Evolutionary conservation across 1,140 invertebrate genomes (phyloP).

Genomic region (Drosophila melanica): DNA sequence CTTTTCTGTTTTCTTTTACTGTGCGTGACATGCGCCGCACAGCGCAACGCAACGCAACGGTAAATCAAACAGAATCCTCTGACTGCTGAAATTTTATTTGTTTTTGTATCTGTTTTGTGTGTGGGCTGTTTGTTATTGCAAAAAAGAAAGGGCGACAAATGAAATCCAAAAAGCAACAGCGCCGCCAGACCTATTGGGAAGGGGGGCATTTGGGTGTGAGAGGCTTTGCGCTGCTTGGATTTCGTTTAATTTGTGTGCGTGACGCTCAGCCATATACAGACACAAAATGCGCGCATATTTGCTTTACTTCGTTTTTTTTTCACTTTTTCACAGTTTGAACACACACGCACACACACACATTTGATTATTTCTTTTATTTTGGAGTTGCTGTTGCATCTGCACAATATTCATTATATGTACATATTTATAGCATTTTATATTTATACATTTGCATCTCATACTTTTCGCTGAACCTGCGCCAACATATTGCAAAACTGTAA

Average conservation of each 20-base stretch:
- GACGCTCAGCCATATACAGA: slow-evolving; percentile 66
- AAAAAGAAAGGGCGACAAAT: slow-evolving; percentile 50
- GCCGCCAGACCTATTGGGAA: slow-evolving; percentile 28
- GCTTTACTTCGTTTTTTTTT: slow-evolving; percentile 63
- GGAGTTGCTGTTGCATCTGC: slow-evolving; percentile 38
- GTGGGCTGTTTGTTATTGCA: slow-evolving; percentile 58
- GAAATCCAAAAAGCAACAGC: slow-evolving; percentile 74
- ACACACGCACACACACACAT: slow-evolving; percentile 14
- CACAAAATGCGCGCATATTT: slow-evolving; percentile 75
- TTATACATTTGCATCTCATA: slow-evolving; percentile 54
- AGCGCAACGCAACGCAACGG: slow-evolving; percentile 34
- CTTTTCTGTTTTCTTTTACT: slow-evolving; percentile 25
- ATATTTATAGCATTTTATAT: slow-evolving; percentile 58
- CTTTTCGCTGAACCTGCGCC: slow-evolving; percentile 69
- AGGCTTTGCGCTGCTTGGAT: slow-evolving; percentile 58
- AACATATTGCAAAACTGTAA: slow-evolving; percentile 66
- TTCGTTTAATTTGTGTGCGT: slow-evolving; percentile 63
- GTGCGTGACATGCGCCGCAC: slow-evolving; percentile 35
- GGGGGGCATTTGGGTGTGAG: not conserved
- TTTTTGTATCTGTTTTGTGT: slow-evolving; percentile 25
- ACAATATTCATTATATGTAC: slow-evolving; percentile 7
- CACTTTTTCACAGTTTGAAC: slow-evolving; percentile 39
- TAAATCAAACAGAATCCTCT: slow-evolving; percentile 45
- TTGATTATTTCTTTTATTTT: slow-evolving; percentile 44
- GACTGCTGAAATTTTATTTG: slow-evolving; percentile 20